Base-by-base conservation (phyloP, 2,888 invertebrate genomes). In the Ochropleura leucogaster region DNA sequence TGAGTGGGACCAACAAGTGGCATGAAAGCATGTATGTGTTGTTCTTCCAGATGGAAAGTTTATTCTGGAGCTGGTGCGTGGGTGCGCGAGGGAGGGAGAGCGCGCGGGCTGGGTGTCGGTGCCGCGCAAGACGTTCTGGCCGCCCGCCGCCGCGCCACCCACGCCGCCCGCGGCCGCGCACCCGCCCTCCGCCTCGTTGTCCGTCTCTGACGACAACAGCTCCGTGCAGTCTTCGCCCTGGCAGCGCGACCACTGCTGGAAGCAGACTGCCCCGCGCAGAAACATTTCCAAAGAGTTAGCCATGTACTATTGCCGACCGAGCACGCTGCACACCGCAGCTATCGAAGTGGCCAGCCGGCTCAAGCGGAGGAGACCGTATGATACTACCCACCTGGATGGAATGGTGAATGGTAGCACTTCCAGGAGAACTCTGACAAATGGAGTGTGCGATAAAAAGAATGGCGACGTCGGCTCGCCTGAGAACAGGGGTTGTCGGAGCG, bases 161-260 rank as follows among this genome's bases (percentile, higher is more conserved):
- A 93, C 93, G 85, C 93, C 95, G 85, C 93, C 94, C 82, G 91
- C 93, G 85, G 90, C 91, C 94, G 97, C 98, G 84, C 97, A 97
- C 79, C 88, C 90, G 84, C 98, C 98, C 93, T 98, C 98, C 89
- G 97, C 98, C 90, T 98, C 98, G 87, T 97, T 98, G 93, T 98
- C 98, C 96, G 98, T 98, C 95, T 98, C 98, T 90, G 98, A 98
- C 97, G 98, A 98, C 95, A 98, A 98, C 96, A 98, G 98, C 92
- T 98, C 98, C 85, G 97, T 98, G 92, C 98, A 98, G 94, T 98
- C 98, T 87, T 98, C 98, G 90, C 98, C 98, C 80, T 98, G 98
- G 98, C 98, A 98, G 95, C 97, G 98, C 88, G 98, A 98, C 95
- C 98, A 98, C 95, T 98, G 98, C 92, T 98, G 98, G 98, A 98